Conservation (phyloP, 2,888 invertebrate species). For the Hyppa rectilinea region DNA sequence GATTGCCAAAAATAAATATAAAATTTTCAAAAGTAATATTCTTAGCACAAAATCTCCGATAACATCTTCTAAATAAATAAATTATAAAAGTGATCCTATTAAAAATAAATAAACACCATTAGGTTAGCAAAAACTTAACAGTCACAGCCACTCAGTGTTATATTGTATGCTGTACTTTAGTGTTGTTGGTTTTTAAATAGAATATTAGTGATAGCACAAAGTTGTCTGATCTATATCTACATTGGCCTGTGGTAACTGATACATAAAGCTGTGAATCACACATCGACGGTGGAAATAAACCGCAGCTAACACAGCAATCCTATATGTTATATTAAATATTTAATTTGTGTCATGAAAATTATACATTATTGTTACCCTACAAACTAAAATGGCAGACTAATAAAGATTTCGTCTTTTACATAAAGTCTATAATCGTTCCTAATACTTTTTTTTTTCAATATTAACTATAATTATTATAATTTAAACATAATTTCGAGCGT, state of each 20-base stretch:
- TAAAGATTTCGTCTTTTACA: slow-evolving; percentile 47
- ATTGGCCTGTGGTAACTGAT: slow-evolving; percentile 51
- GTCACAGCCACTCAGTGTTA: slow-evolving; percentile 69
- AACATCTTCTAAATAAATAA: slow-evolving; percentile 34
- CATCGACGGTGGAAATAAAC: slow-evolving; percentile 24
- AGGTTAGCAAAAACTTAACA: slow-evolving; percentile 59
- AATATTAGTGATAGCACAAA: slow-evolving; percentile 13
- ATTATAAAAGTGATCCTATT: slow-evolving; percentile 42
- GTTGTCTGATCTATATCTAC: slow-evolving; percentile 4
- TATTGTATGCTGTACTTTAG: slow-evolving; percentile 32
- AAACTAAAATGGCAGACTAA: slow-evolving; percentile 56
- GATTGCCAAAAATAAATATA: slow-evolving; percentile 35
- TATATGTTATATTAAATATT: slow-evolving; percentile 22
- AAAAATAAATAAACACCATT: slow-evolving; percentile 56
- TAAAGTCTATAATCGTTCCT: slow-evolving; percentile 44
- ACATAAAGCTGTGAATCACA: slow-evolving; percentile 43
- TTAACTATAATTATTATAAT: slow-evolving; percentile 27
- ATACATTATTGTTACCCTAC: slow-evolving; percentile 40
- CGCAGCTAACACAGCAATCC: slow-evolving; percentile 30
- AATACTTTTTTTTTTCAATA: slow-evolving; percentile 59
- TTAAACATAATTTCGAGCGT: slow-evolving; percentile 52
- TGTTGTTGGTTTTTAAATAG: not conserved
- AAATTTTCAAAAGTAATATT: slow-evolving; percentile 9
- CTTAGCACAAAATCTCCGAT: slow-evolving; percentile 38
- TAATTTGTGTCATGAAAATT: slow-evolving; percentile 56